Base-by-base conservation (phyloP, 2,113 vertebrate species). In the Coptodon bakossiorum region DNA sequence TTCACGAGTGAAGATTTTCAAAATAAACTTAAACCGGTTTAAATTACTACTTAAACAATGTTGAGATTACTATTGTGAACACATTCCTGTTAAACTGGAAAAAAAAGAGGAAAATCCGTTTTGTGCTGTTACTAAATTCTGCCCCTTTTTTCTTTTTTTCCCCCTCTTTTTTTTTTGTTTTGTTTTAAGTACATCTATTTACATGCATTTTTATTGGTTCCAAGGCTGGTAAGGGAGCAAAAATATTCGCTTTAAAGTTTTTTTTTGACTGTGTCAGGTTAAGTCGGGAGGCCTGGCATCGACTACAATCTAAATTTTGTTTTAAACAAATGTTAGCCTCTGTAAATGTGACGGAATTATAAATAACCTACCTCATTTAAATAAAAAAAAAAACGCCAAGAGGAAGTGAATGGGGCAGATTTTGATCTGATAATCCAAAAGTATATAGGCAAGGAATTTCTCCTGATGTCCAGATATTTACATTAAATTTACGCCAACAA, bases 401-500 rank as follows among this genome's bases (percentile, higher is more conserved):
- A 19, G 82, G 88, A 53, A 22, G 63, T 6, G 48, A 83, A 80
- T 61, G 79, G 3, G 14, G 1, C 14, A 61, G 38, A 29, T 27
- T 84, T 90, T 29, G 71, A 91, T 93, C 68, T 83, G 84, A 90
- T 84, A 88, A 85, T 6, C 1, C 76, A n/a, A 54, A 3, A 43
- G 79, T 53, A 89, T 88, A 4, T 6, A 85, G 9, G 45, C 45
- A 3, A 22, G 17, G 36, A 38, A 40, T 79, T 83, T 71, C 43
- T 54, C 22, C 73, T 38, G 17, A 56, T 85, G 36, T 86, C 6
- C 81, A 61, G 22, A 52, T 9, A 66, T 81, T 90, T 76, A 59
- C 73, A 29, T 16, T 22, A 31, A 50, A 86, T 92, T 50, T 81
- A 5, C 50, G 85, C 73, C 90, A 90, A 90, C 89, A 90, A 91